These are phyloP conservation scores for Pocillopora meandrina DNA, from an alignment of 92 coral and sea anemone species.

Conservation along the genomic window DNA sequence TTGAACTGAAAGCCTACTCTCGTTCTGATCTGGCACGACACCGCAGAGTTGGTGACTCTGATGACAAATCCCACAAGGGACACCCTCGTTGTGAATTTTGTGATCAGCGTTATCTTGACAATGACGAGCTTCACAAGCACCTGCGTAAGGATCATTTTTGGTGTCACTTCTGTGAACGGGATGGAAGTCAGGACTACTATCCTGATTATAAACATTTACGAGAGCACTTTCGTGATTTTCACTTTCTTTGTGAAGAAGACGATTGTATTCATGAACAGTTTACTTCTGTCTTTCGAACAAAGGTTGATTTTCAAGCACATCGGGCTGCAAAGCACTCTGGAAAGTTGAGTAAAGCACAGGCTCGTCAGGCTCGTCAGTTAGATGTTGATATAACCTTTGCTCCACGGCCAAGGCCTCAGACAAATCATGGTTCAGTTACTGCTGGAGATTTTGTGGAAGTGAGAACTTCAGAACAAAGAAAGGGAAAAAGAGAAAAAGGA, in stretches of 20 bases:
- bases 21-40: conserved; percentile 83
- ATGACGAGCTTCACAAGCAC: conserved; percentile 89
- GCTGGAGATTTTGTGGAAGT: conserved; percentile 79
- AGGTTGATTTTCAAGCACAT: conserved; percentile 94
- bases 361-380: conserved; percentile 90
- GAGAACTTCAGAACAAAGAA: conserved; percentile 63
- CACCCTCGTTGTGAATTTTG: conserved; percentile 96
- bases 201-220: conserved; percentile 69
- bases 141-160: conserved; percentile 93
- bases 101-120: conserved; percentile 87
- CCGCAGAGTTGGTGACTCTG: conserved; percentile 83
- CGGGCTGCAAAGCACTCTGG: conserved; percentile 76
- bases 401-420: conserved; percentile 62
- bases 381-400: conserved; percentile 85
- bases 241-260: conserved; percentile 92
- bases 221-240: conserved; percentile 78
- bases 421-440: conserved; percentile 48
- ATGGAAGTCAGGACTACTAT: conserved; percentile 87
- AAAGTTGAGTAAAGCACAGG: conserved; percentile 89
- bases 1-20: conserved; percentile 80
- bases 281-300: conserved; percentile 88
- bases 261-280: conserved; percentile 85
- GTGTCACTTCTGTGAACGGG: conserved; percentile 96
- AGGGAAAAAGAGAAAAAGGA: conserved; percentile 43
- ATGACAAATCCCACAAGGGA: conserved; percentile 92